Conservation (phyloP, 2,888 invertebrate genomes). For the Drosophila mimica region DNA sequence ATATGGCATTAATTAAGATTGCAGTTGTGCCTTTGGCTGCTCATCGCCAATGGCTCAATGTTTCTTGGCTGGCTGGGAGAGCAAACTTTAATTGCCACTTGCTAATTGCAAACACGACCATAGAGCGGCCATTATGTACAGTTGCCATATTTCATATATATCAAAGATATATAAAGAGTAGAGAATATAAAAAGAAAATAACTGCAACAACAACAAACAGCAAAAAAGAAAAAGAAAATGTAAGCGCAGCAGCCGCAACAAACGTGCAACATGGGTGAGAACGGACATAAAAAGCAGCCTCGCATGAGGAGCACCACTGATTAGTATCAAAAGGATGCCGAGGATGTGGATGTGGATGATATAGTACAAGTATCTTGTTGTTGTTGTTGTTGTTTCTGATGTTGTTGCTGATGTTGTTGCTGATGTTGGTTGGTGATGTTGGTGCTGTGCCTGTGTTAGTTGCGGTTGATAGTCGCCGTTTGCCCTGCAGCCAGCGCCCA, state of each 20-base stretch:
- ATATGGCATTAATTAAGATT: conserved; percentile 55
- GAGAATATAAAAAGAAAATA: conserved; percentile 6
- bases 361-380: conserved; percentile 27
- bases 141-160: conserved; percentile 78
- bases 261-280: conserved; percentile 51
- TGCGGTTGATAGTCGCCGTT: conserved; percentile 60
- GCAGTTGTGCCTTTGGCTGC: conserved; percentile 39
- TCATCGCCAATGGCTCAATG: conserved; percentile 59
- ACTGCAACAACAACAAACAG: background rate
- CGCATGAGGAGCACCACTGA: conserved; percentile 66
- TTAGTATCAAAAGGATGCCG: conserved; percentile 69
- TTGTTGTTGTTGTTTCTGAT: background rate
- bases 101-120: conserved; percentile 73
- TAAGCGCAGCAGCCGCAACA: conserved; percentile 52
- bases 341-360: conserved; percentile 40
- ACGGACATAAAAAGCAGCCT: conserved; percentile 61
- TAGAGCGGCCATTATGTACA: conserved; percentile 63
- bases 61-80: conserved; percentile 39
- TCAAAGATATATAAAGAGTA: conserved; percentile 52
- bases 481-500: conserved; percentile 65
- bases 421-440: no score
- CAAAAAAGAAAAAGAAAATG: conserved; percentile 31
- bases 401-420: background rate
- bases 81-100: conserved; percentile 75
- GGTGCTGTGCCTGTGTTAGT: conserved; percentile 32